Evolutionary conservation across 30 jellyfish, hydroid and myxozoan genomes (phyloP), one percentile per base, ranked within the genome.

Genomic region (Phacellophora camtschatica): DNA sequence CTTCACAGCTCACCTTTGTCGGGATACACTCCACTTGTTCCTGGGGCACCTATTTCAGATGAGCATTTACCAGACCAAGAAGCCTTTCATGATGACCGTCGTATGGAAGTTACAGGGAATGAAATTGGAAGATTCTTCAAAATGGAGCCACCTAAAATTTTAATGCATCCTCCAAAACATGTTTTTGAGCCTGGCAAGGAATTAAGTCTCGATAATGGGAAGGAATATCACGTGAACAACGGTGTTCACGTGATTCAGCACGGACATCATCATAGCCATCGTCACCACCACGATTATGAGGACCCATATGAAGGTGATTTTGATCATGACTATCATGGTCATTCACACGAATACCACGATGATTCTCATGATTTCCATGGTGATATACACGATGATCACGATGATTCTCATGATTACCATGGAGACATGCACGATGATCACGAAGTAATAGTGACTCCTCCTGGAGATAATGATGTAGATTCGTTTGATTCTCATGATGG

Each of bases 181-280:
- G 18, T 71, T 19, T 93, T 70, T 57, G 62, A 57, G 23, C 96
- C 96, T 0, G 99, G 97, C 9, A 74, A 74, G 69, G 97, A 93
- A 72, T 31, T 93, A 33, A 82, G 94, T 1, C 63, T 84, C 41
- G 97, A 81, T 15, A 54, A 74, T 8, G 82, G 76, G 19, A 58
- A 84, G 33, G 97, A 89, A 45, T 45, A 23, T 50, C 48, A 72
- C 27, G 36, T 66, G 78, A 83, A 69, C 56, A 83, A 83, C 49
- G 82, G 13, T 32, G 42, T 83, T 58, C 95, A 83, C 72, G 74
- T 83, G 37, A 58, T 83, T 0, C 79, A 83, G 53, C 95, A 83
- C 54, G 82, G 73, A 12, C 70, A 48, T 23, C 74, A 35, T 41
- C 87, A 53, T 24, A 77, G 57, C 20, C 90, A 78, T 33, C 82